These are phyloP conservation scores for Lathamus discolor DNA, from an alignment of 2,113 vertebrate species.

Conservation along the genomic window DNA sequence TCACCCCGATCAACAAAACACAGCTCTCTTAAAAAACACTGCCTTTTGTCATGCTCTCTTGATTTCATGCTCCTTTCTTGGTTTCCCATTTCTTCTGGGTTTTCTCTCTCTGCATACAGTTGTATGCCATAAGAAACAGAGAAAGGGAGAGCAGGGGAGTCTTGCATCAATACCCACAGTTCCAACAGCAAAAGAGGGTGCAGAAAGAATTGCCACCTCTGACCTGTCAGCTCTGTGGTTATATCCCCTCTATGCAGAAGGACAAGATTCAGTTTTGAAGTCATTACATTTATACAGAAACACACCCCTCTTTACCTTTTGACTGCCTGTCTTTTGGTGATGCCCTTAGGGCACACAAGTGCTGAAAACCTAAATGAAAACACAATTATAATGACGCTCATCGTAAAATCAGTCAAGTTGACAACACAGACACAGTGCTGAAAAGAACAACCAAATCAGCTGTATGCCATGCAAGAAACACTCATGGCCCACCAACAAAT, in stretches of 20 bases:
- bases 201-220: not conserved
- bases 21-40: rapidly evolving
- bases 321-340: not conserved
- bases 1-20: not conserved
- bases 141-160: not conserved
- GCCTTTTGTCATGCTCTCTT: not conserved
- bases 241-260: not conserved
- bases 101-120: not conserved
- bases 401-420: not conserved
- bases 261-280: not conserved
- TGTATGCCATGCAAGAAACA: rapidly evolving
- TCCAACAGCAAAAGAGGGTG: not conserved
- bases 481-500: not conserved
- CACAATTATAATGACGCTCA: no score
- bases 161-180: not conserved
- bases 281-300: not conserved
- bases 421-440: not conserved
- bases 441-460: not conserved
- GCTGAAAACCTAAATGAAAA: not conserved
- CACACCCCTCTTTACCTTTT: not conserved
- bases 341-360: not conserved
- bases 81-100: not conserved
- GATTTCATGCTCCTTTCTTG: not conserved
- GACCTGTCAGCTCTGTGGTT: not conserved
- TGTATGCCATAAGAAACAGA: not conserved